phyloP scores from a whole-genome alignment of 2,797 vertebrate species.

The Sebastes vulpes region DNA sequence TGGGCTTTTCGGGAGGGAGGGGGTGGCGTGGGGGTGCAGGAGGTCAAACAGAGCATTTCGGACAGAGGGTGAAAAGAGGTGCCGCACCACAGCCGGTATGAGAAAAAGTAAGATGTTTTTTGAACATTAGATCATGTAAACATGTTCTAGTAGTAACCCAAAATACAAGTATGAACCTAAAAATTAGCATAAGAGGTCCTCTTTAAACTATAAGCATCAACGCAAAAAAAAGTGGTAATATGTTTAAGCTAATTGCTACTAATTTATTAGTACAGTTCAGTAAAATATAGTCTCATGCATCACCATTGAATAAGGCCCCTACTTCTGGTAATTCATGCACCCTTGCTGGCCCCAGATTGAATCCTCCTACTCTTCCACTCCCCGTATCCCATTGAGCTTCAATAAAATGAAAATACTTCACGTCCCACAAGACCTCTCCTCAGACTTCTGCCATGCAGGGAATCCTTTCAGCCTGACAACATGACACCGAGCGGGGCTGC shows the following conservation, averaged over 20 bases:
- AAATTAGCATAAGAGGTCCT: too few species aligned
- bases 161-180: too few species aligned
- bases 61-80: too few species aligned
- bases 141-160: too few species aligned
- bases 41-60: too few species aligned
- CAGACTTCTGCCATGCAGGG: conserved; percentile 20
- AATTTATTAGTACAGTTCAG: background rate
- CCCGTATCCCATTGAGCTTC: background rate
- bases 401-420: conserved; percentile 25
- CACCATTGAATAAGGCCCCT: background rate
- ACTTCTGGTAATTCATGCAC: conserved; percentile 18
- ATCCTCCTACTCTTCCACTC: background rate
- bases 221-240: background rate
- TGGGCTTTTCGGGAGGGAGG: too few species aligned
- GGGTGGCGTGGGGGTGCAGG: too few species aligned
- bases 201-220: background rate
- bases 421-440: conserved; percentile 13
- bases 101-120: too few species aligned
- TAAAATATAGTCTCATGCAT: background rate
- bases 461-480: conserved; percentile 40
- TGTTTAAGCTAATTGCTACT: background rate
- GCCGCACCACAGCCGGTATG: too few species aligned
- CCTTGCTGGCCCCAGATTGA: conserved; percentile 9
- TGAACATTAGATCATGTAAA: too few species aligned
- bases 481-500: conserved; percentile 8